Conservation (phyloP, 2,888 invertebrate species). For the Drosophila parthenogenetica region DNA sequence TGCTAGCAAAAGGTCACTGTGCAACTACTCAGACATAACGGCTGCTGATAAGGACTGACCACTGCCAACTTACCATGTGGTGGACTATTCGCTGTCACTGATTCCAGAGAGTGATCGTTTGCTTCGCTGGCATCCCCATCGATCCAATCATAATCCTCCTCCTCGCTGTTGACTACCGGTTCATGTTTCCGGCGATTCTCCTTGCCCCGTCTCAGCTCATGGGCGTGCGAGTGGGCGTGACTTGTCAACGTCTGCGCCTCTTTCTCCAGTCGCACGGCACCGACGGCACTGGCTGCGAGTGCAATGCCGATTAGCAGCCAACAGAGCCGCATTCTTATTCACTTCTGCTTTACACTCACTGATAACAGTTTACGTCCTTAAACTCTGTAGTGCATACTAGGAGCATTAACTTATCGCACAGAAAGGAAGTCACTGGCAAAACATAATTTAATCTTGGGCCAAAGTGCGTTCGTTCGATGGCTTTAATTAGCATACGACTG, state of each 20-base stretch:
- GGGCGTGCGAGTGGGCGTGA: slow-evolving; percentile 20
- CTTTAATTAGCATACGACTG: slow-evolving; percentile 6
- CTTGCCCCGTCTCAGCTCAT: slow-evolving; percentile 20
- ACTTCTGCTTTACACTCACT: slow-evolving; percentile 29
- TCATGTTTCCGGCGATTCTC: slow-evolving; percentile 20
- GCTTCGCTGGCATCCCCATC: slow-evolving; percentile 58
- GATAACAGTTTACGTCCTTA: slow-evolving; percentile 38
- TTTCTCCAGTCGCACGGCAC: slow-evolving; percentile 43
- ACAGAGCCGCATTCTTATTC: slow-evolving; percentile 35
- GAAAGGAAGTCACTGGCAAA: slow-evolving; percentile 31
- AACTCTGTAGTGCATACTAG: slow-evolving; percentile 25
- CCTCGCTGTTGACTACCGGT: slow-evolving; percentile 30
- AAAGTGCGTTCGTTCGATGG: slow-evolving; percentile 1
- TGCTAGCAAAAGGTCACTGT: slow-evolving; percentile 38
- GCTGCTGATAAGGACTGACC: slow-evolving; percentile 40
- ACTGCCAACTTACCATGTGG: slow-evolving; percentile 53
- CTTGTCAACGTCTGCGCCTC: slow-evolving; percentile 19
- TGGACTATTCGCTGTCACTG: slow-evolving; percentile 34
- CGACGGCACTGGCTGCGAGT: slow-evolving; percentile 31
- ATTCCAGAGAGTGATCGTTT: slow-evolving; percentile 34
- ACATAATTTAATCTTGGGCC: background rate
- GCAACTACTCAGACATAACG: background rate
- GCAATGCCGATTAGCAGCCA: slow-evolving; percentile 39
- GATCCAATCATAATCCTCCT: slow-evolving; percentile 62
- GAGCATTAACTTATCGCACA: slow-evolving; percentile 35